Percentiles rank a stretch among this genome's conserved stretches.
phyloP scores from a whole-genome alignment of 23 tunicate genomes.

The Phallusia fumigata region DNA sequence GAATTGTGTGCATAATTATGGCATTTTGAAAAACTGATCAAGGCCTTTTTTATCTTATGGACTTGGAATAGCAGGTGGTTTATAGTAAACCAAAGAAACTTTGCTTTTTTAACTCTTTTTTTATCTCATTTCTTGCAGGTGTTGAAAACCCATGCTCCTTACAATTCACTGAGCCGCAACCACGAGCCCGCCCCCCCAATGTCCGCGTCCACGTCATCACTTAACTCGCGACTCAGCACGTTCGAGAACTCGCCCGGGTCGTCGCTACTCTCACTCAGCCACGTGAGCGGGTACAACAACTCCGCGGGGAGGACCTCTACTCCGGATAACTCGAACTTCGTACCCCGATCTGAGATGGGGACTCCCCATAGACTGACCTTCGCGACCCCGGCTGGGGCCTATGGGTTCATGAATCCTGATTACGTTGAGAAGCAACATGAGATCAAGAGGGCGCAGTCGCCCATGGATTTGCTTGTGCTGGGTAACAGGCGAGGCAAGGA shows the following conservation, averaged over 20 bases:
- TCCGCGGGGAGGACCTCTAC: slow-evolving; percentile 17
- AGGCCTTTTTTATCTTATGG: no score
- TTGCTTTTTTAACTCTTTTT: background rate
- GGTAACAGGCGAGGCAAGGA: slow-evolving; percentile 50
- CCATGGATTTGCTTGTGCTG: slow-evolving; percentile 62
- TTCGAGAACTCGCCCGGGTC: slow-evolving; percentile 55
- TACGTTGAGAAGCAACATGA: slow-evolving; percentile 22
- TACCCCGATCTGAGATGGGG: slow-evolving; percentile 15
- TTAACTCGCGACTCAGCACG: slow-evolving; percentile 83
- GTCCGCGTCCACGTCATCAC: slow-evolving; percentile 59
- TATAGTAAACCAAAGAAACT: background rate
- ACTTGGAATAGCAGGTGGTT: no score
- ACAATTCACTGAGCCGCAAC: slow-evolving; percentile 8
- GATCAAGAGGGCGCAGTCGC: slow-evolving; percentile 21
- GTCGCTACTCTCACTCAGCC: slow-evolving; percentile 32
- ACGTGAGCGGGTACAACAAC: background rate
- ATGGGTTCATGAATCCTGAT: slow-evolving; percentile 78
- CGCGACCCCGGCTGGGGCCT: slow-evolving; percentile 79
- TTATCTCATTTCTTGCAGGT: background rate
- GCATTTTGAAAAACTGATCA: no score
- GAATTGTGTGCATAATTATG: no score
- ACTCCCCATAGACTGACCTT: slow-evolving; percentile 51
- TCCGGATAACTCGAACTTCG: slow-evolving; percentile 37
- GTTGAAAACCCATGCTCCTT: background rate
- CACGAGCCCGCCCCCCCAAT: slow-evolving; percentile 18